phyloP scores from a whole-genome alignment of 2,797 vertebrate genomes.

The Cossypha niveicapilla region DNA sequence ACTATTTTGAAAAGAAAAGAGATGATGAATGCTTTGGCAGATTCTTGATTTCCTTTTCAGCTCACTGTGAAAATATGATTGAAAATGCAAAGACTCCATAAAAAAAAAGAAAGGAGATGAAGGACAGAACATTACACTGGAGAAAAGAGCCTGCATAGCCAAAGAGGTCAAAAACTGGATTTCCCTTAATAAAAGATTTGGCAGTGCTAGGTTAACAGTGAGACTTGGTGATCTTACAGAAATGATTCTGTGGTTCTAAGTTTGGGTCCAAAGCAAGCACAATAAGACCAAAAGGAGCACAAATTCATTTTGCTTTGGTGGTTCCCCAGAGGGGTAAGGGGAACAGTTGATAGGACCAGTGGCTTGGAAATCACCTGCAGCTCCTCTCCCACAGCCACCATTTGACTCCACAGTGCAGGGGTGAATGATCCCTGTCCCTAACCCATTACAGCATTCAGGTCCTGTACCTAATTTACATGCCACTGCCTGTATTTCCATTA shows the following conservation, averaged over 20 bases:
- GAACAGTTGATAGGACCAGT: background rate
- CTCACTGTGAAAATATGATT: background rate
- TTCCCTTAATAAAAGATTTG: background rate
- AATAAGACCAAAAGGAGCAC: background rate
- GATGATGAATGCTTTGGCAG: conserved; percentile 47
- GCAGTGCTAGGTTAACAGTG: background rate
- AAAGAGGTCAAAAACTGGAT: background rate
- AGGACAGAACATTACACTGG: background rate
- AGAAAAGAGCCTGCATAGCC: background rate
- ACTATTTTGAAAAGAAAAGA: conserved; percentile 47
- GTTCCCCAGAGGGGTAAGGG: background rate
- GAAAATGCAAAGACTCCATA: conserved; percentile 11
- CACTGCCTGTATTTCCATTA: background rate
- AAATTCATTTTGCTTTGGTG: background rate
- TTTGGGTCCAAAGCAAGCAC: background rate
- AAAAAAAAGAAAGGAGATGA: background rate
- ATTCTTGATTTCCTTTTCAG: conserved; percentile 43
- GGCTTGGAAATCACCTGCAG: background rate
- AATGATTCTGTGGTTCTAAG: background rate
- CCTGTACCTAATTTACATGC: background rate
- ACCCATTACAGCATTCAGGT: background rate
- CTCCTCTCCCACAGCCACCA: background rate
- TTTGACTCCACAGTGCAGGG: background rate
- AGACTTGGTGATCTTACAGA: background rate
- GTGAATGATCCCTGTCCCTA: background rate